Conservation (phyloP, 2,797 vertebrate species). For the Pipistrellus pipistrellus region DNA sequence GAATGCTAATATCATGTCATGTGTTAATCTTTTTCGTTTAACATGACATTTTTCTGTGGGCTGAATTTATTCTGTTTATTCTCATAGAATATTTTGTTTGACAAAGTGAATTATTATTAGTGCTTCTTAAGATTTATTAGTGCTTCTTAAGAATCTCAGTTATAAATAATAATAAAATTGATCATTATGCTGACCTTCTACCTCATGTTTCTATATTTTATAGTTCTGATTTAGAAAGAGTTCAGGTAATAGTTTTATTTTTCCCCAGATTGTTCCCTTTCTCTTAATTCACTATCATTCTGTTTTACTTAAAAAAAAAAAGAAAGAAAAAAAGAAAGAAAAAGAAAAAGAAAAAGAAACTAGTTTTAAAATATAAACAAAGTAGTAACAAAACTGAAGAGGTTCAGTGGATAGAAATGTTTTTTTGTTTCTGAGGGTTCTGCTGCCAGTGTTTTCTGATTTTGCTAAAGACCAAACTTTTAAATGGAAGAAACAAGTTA, state of each 20-base stretch:
- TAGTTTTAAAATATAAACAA: neutral
- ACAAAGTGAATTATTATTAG: neutral
- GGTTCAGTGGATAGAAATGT: neutral
- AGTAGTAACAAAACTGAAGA: neutral
- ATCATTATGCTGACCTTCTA: neutral
- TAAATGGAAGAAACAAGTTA: constrained; percentile 26
- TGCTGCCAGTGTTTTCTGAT: neutral
- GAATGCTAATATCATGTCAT: neutral
- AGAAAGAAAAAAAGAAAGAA: neutral
- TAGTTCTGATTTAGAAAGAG: constrained; percentile 9
- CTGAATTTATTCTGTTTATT: constrained; percentile 12
- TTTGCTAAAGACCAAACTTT: constrained; percentile 41
- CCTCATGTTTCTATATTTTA: neutral
- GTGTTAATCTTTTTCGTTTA: neutral
- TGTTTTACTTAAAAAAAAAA: neutral
- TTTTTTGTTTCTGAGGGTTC: neutral
- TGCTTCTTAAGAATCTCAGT: neutral
- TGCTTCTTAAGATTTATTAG: neutral
- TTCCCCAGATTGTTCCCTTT: neutral
- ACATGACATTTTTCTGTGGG: constrained; percentile 10
- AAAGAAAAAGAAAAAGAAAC: neutral
- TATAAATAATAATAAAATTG: neutral
- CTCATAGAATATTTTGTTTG: neutral
- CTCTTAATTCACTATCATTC: constrained; percentile 3
- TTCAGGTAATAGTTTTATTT: neutral